Conservation (phyloP, 2,113 vertebrate species). For the Oryzias celebensis region DNA sequence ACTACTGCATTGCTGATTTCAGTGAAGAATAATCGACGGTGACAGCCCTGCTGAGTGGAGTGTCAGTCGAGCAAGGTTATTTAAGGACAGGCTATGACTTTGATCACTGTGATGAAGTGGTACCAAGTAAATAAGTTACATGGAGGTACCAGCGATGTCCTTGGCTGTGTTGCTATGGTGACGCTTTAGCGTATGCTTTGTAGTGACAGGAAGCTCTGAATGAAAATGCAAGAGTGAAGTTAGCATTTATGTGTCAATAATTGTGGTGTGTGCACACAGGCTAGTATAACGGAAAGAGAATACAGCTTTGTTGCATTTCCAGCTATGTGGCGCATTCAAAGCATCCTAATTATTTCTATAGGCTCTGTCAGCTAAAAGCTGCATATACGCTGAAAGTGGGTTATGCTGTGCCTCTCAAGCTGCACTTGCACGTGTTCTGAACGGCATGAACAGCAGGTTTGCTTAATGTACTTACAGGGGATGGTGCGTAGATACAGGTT, state of each 20-base stretch:
- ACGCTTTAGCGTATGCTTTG: constrained; percentile 35
- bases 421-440: neutral
- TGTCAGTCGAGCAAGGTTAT: constrained; percentile 36
- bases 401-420: constrained; percentile 4
- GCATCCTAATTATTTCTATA: constrained; percentile 12
- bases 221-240: constrained; percentile 16
- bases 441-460: neutral
- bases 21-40: constrained; percentile 29
- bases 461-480: constrained; percentile 85
- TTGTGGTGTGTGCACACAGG: neutral
- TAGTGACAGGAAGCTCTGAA: constrained; percentile 11
- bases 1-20: constrained; percentile 30
- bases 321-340: constrained; percentile 13
- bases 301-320: constrained; percentile 8
- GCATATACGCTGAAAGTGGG: constrained; percentile 12
- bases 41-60: constrained; percentile 15
- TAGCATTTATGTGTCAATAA: constrained; percentile 3
- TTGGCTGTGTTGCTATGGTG: constrained; percentile 57
- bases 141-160: constrained; percentile 48
- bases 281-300: neutral
- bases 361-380: constrained; percentile 22
- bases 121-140: constrained; percentile 58
- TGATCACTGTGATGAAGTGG: constrained; percentile 51
- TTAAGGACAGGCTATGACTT: constrained; percentile 51
- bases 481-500: constrained; percentile 98